phyloP scores from a whole-genome alignment of 2,113 vertebrate species.

The Petrocephalus zakoni region DNA sequence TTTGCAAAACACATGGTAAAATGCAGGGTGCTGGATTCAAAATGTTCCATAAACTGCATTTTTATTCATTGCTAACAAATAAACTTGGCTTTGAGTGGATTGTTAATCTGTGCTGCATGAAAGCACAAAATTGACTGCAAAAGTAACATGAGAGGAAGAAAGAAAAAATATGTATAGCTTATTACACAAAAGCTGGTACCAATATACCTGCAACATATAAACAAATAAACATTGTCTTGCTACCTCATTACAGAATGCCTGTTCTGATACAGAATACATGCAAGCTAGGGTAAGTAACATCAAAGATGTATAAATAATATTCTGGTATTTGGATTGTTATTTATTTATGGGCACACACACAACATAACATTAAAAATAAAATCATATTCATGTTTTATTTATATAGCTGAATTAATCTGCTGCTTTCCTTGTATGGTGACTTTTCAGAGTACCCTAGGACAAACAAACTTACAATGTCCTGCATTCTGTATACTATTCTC shows the following conservation, averaged over 20 bases:
- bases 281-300: neutral
- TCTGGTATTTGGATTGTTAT: neutral
- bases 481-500: neutral
- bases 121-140: neutral
- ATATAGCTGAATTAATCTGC: neutral
- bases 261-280: neutral
- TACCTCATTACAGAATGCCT: neutral
- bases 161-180: neutral
- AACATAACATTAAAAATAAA: neutral
- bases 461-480: neutral
- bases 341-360: neutral
- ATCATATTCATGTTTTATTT: neutral
- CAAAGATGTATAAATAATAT: neutral
- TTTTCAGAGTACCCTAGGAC: neutral
- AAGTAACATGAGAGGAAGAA: neutral
- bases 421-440: neutral
- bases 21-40: neutral
- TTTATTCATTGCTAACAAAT: neutral
- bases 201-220: neutral
- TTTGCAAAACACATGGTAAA: neutral
- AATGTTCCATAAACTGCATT: neutral
- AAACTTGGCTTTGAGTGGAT: neutral
- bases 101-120: neutral
- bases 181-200: neutral
- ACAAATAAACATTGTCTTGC: neutral